Percentiles rank a stretch among this genome's conserved stretches.
Conservation (phyloP, 2,797 vertebrate species). For the Pseudotriccus pelzelni region DNA sequence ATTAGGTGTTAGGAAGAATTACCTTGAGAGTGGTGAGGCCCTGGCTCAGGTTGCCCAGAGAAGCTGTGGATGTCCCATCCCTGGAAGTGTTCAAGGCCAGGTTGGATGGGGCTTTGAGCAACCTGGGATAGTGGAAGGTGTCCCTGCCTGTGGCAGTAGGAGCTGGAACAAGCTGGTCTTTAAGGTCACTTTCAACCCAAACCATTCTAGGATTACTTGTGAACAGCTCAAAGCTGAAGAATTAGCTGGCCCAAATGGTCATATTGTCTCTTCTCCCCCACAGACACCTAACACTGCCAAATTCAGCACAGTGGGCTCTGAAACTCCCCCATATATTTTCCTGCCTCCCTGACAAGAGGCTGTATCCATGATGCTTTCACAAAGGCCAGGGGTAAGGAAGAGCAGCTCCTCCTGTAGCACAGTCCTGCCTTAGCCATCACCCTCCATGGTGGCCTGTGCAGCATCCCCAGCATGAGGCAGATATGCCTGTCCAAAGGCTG, state of each 20-base stretch:
- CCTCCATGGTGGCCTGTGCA: not conserved
- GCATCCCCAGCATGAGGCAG: fast-evolving
- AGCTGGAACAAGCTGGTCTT: not conserved
- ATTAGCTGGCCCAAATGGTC: not conserved
- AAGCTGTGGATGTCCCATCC: not conserved
- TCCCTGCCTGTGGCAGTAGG: not conserved
- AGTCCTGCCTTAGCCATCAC: fast-evolving
- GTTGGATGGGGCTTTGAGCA: not conserved
- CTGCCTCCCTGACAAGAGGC: not conserved
- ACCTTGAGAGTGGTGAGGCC: not conserved
- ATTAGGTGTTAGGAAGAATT: not conserved
- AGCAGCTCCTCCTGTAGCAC: not conserved
- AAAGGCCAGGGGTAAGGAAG: not conserved
- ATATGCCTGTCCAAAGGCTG: fast-evolving
- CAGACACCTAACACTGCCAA: not conserved
- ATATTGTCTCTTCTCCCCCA: not conserved
- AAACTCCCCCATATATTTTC: too few relatives aligned
- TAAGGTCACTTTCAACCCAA: not conserved
- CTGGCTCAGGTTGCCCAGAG: not conserved
- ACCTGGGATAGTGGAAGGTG: not conserved
- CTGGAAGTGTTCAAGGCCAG: not conserved
- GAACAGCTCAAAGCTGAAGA: not conserved
- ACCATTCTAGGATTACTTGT: not conserved
- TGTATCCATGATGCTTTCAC: fast-evolving
- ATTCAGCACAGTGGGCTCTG: not conserved